Base-by-base conservation (phyloP, 1,140 invertebrate species). In the Saccostrea echinata region DNA sequence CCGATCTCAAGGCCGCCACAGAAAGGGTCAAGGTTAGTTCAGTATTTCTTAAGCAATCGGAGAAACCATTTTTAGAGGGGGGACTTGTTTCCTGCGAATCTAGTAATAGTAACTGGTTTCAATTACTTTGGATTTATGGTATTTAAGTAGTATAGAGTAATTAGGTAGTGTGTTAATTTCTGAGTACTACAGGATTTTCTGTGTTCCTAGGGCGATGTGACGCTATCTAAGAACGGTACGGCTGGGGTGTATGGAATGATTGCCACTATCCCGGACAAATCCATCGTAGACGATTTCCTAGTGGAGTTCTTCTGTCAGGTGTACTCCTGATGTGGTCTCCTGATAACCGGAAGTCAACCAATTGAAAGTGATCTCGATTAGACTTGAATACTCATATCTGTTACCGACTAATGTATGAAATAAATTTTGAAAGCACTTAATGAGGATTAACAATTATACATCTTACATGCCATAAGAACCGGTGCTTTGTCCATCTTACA, bases 1-100 rank as follows among this genome's bases (percentile, higher is more conserved):
- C 84, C 0, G 93, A 92, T 43, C 88, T 94, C 4, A 86, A 89
- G 11, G 87, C 86, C 3, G 86, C 90, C 0, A 89, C 88, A 0
- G 53, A 90, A 8, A 82, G 89, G 51, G 92, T 89, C 51, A 92
- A 89, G 92, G 97, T 97, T 93, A 76, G 52, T 43, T 43, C 6
- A 4, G 43, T 43, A 43, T 43, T 43, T 1, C 9, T 43, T 43
- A 8, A 43, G 9, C 43, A 43, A 43, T 43, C 9, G 9, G 43
- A 43, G 43, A 43, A 43, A 6, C 43, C 9, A 43, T 43, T 6
- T 43, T 43, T 43, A 43, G 43, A 43, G 43, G 43, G 9, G 9
- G 9, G 43, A 0, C 9, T 43, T 43, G 1, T 43, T 43, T 43
- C 43, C 43, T 43, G 43, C 9, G 1, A 43, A 43, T 43, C 43